These are phyloP conservation scores for Catharus minimus DNA, from an alignment of 2,113 vertebrate genomes.

Conservation along the genomic window DNA sequence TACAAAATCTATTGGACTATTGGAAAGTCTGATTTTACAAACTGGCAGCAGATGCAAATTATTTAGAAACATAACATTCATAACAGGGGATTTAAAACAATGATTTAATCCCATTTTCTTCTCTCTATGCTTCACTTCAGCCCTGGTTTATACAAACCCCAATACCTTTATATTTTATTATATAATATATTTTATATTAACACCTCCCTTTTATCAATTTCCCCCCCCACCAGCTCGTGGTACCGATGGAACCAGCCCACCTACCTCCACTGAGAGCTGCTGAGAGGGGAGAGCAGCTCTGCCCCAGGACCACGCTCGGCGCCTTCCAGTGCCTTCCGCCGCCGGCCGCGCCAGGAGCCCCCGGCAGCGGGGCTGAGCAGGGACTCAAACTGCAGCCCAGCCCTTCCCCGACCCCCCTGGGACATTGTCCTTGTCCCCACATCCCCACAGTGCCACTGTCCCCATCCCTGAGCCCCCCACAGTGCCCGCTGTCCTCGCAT, in stretches of 20 bases:
- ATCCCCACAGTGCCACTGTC: neutral
- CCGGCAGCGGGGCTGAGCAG: neutral
- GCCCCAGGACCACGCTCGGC: neutral
- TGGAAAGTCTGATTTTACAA: no score
- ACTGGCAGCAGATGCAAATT: no score
- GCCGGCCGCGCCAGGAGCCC: neutral
- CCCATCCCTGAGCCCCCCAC: neutral
- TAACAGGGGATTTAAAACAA: no score
- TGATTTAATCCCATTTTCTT: no score
- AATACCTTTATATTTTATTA: no score
- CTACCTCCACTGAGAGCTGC: neutral
- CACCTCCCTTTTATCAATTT: no score
- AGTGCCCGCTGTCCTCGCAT: neutral
- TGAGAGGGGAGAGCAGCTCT: neutral
- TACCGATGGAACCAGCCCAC: neutral
- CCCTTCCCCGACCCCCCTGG: neutral
- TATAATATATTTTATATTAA: no score
- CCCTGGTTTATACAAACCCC: no score
- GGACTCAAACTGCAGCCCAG: neutral
- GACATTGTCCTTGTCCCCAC: rapidly evolving
- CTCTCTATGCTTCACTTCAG: no score
- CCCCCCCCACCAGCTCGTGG: neutral
- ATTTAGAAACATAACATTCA: no score
- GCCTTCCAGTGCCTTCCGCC: neutral
- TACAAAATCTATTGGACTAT: no score